phyloP scores from a whole-genome alignment of 2,888 invertebrate genomes.

The Nudaria mundana region DNA sequence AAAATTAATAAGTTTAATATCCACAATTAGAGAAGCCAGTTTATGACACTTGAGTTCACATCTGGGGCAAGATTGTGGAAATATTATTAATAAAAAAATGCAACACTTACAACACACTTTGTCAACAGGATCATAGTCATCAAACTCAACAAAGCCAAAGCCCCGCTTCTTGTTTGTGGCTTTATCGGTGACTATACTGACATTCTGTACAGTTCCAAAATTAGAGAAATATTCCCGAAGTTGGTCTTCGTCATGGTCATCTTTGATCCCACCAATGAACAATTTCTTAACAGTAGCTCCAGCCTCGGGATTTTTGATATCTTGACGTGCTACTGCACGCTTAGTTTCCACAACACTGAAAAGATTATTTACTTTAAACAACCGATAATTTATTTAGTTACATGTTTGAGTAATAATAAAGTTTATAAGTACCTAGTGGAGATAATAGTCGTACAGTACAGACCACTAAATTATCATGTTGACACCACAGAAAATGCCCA shows the following conservation, averaged over 20 bases:
- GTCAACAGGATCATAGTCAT: constrained; percentile 98
- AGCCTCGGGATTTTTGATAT: constrained; percentile 95
- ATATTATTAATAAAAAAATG: not conserved
- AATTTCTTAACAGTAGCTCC: constrained; percentile 96
- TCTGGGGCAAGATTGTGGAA: constrained; percentile 78
- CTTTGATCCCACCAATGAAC: constrained; percentile 97
- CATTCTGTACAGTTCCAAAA: constrained; percentile 91
- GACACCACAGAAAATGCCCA: constrained; percentile 76
- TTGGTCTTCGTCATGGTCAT: constrained; percentile 96
- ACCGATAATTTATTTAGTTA: not conserved
- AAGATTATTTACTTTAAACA: not conserved
- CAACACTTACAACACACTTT: constrained; percentile 94
- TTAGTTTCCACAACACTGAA: constrained; percentile 96
- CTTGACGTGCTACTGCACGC: constrained; percentile 95
- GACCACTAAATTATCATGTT: too few species aligned
- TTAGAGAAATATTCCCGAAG: constrained; percentile 91
- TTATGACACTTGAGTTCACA: constrained; percentile 60
- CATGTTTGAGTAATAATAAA: not conserved
- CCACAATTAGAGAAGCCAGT: constrained; percentile 79
- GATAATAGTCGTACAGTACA: too few species aligned
- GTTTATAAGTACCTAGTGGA: not conserved
- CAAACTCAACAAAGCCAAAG: constrained; percentile 98
- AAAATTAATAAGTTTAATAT: constrained; percentile 68
- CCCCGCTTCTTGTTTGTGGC: constrained; percentile 96
- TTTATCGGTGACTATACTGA: constrained; percentile 95